Evolutionary conservation across 1,140 invertebrate genomes (phyloP).

Genomic region (Tetramorium parvispinum): DNA sequence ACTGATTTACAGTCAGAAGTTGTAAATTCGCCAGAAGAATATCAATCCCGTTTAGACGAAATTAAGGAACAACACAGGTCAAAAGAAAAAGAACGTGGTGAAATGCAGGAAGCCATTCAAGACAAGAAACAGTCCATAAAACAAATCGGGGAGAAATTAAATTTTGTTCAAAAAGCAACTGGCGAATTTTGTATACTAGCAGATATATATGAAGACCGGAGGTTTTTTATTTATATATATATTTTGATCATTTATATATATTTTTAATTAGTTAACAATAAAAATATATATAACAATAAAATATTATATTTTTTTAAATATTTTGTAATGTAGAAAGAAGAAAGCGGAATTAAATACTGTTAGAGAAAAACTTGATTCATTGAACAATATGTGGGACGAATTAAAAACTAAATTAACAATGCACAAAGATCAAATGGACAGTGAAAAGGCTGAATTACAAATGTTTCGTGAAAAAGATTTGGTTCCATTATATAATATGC

Average conservation of each 20-base stretch:
- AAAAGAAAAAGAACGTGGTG: slow-evolving; percentile 69
- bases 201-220: slow-evolving; percentile 55
- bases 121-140: slow-evolving; percentile 73
- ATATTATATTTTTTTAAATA: background rate
- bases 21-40: slow-evolving; percentile 75
- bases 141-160: slow-evolving; percentile 64
- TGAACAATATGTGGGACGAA: slow-evolving; percentile 4
- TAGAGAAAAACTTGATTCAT: slow-evolving; percentile 58
- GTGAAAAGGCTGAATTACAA: slow-evolving; percentile 50
- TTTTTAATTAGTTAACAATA: slow-evolving; percentile 18
- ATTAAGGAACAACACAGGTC: slow-evolving; percentile 61
- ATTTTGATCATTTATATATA: slow-evolving; percentile 14
- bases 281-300: background rate
- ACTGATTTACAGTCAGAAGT: slow-evolving; percentile 73
- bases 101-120: slow-evolving; percentile 66
- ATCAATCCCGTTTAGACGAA: slow-evolving; percentile 67
- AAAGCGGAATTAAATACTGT: slow-evolving; percentile 36
- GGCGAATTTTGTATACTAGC: slow-evolving; percentile 60
- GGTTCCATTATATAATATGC: slow-evolving; percentile 6
- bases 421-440: slow-evolving; percentile 49
- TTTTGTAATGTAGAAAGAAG: slow-evolving; percentile 49
- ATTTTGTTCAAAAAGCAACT: slow-evolving; percentile 66
- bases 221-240: slow-evolving; percentile 56
- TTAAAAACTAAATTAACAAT: slow-evolving; percentile 44
- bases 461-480: slow-evolving; percentile 44